Percentiles rank a stretch among this genome's conserved stretches.
These are phyloP conservation scores for Thermophis baileyi DNA, from an alignment of 2,113 vertebrate species.

Conservation along the genomic window DNA sequence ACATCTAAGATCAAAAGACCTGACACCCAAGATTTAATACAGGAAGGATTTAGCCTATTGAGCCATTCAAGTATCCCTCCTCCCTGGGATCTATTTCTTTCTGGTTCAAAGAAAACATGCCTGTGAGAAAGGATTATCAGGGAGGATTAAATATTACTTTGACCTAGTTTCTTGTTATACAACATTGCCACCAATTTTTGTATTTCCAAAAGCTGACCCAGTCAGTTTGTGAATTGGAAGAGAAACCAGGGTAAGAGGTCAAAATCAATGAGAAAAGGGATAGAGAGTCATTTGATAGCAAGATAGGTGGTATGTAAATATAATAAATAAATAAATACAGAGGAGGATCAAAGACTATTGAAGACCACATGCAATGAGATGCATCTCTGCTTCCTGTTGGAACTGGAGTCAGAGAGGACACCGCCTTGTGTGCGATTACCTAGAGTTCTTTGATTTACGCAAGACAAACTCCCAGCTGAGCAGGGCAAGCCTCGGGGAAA, in stretches of 20 bases:
- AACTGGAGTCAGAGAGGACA: background rate
- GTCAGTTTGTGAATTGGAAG: background rate
- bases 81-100: background rate
- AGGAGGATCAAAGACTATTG: background rate
- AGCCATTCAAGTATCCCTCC: background rate
- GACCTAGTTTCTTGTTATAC: background rate
- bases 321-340: background rate
- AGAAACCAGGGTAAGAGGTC: background rate
- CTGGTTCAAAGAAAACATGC: background rate
- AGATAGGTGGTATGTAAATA: background rate
- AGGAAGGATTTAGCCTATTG: background rate
- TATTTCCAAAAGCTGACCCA: background rate
- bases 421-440: background rate
- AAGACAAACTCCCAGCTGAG: background rate
- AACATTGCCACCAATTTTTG: background rate
- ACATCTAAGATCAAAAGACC: background rate
- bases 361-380: background rate
- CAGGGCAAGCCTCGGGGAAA: background rate
- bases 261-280: background rate
- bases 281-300: background rate
- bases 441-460: background rate
- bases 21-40: background rate
- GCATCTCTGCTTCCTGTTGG: background rate
- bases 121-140: background rate
- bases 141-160: background rate